A percentile compares a stretch with the other conserved stretches of the same genome.
These are phyloP conservation scores for Gymnodraco acuticeps DNA, from an alignment of 2,797 vertebrate genomes.

Conservation along the genomic window DNA sequence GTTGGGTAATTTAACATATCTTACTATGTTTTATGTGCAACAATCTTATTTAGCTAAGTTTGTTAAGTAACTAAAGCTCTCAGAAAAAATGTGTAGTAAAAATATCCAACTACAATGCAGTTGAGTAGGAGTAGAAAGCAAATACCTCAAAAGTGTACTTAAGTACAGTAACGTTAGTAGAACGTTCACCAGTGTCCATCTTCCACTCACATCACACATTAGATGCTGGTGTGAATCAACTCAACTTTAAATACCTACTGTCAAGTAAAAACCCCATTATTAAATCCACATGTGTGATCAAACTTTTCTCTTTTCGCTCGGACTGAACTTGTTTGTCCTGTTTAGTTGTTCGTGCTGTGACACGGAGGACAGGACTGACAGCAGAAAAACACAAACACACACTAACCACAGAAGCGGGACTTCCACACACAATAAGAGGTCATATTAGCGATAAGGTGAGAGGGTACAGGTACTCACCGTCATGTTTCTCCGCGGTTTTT, in stretches of 20 bases:
- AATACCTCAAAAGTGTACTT: background rate
- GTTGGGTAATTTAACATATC: background rate
- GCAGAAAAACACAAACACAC: slow-evolving; percentile 7
- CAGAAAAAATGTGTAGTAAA: background rate
- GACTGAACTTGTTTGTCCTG: slow-evolving; percentile 26
- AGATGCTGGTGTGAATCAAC: background rate
- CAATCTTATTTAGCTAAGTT: background rate
- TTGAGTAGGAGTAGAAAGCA: background rate
- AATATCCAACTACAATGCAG: background rate
- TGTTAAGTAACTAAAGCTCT: background rate
- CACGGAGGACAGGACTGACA: slow-evolving; percentile 35
- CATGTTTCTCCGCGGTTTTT: slow-evolving; percentile 50
- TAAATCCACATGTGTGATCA: background rate
- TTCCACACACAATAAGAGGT: accelerated
- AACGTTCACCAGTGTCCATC: background rate
- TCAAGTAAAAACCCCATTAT: background rate
- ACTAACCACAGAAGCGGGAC: background rate
- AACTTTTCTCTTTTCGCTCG: background rate
- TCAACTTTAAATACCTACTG: background rate
- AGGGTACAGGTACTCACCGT: slow-evolving; percentile 58
- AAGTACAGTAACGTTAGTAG: background rate
- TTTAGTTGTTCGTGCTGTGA: slow-evolving; percentile 32
- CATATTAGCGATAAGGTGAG: accelerated
- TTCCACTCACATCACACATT: background rate
- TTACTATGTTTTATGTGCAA: background rate